Evolutionary conservation across 2,797 vertebrate genomes (phyloP).

Genomic region (Ptychobarbus kaznakovi): DNA sequence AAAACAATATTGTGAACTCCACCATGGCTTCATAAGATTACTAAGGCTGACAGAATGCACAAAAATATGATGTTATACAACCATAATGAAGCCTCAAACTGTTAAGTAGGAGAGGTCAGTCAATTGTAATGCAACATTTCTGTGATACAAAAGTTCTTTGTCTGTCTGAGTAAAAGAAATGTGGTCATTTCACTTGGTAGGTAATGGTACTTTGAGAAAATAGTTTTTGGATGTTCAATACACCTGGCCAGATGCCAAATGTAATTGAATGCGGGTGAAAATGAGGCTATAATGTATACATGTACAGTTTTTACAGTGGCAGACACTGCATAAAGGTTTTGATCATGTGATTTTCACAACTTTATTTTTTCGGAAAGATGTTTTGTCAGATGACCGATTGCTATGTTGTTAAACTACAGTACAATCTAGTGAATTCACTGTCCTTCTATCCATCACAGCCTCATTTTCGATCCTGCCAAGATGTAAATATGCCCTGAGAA

Average conservation of each 20-base stretch:
- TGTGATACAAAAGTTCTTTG: not conserved
- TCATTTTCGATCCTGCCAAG: not conserved
- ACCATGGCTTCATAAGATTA: not conserved
- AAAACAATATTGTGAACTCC: constrained; percentile 22
- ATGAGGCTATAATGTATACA: too few relatives aligned
- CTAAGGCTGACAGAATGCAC: not conserved
- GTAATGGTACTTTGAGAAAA: not conserved
- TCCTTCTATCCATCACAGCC: not conserved
- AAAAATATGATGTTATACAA: not conserved
- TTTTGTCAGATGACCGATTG: not conserved
- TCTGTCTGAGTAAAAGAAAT: not conserved
- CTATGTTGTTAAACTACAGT: not conserved
- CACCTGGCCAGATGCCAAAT: too few relatives aligned
- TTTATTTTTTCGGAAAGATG: not conserved
- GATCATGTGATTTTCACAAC: not conserved
- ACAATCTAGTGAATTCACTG: not conserved
- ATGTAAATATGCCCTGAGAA: not conserved
- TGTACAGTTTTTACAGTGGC: too few relatives aligned
- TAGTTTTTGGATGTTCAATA: not conserved
- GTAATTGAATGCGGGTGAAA: too few relatives aligned
- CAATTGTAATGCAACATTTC: not conserved
- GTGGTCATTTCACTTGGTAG: not conserved
- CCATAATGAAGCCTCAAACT: not conserved
- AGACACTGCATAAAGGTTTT: too few relatives aligned
- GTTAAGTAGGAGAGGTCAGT: not conserved